Conservation (phyloP, 2,888 invertebrate species). For the Caradrina clavipalpis region DNA sequence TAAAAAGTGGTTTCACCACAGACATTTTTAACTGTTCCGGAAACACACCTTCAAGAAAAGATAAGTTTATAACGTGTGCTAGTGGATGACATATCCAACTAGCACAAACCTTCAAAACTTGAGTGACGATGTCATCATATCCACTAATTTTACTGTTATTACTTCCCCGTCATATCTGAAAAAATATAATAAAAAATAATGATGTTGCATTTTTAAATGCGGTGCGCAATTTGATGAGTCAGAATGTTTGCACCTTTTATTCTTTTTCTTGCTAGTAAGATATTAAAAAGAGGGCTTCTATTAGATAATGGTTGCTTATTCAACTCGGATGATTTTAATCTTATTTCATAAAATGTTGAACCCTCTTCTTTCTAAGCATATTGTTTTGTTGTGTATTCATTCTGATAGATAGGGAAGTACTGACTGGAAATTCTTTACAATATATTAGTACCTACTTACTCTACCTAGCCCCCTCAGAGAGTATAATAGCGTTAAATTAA, state of each 20-base stretch:
- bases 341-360: not conserved
- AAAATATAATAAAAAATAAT: constrained; percentile 23
- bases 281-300: constrained; percentile 17
- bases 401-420: not conserved
- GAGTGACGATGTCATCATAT: too few relatives aligned
- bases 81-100: too few relatives aligned
- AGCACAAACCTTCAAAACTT: too few relatives aligned
- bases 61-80: too few relatives aligned
- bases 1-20: too few relatives aligned
- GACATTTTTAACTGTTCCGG: too few relatives aligned
- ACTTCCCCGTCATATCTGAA: not conserved
- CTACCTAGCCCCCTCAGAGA: not conserved
- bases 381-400: constrained; percentile 9
- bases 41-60: too few relatives aligned
- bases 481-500: not conserved
- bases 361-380: constrained; percentile 22
- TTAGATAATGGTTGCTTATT: constrained; percentile 39
- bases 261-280: constrained; percentile 1
- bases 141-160: too few relatives aligned
- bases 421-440: not conserved
- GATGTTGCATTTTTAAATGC: constrained; percentile 40
- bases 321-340: constrained; percentile 22
- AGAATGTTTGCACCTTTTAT: constrained; percentile 30
- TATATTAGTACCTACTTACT: not conserved
- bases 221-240: constrained; percentile 27